Evolutionary conservation across 1,140 invertebrate species (phyloP).

Genomic region (Neodiprion fabricii): DNA sequence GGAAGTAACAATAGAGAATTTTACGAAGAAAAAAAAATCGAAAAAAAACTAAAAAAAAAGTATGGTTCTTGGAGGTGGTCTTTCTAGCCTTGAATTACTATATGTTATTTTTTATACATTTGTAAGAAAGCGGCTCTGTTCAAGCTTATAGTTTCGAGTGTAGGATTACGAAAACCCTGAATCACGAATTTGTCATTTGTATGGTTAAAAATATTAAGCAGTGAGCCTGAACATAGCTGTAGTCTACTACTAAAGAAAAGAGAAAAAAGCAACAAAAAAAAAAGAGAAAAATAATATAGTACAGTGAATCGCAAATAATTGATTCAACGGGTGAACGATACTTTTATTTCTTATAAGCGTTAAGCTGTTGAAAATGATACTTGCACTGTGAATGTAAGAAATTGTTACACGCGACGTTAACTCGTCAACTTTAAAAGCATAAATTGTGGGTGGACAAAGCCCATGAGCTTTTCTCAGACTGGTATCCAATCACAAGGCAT

Average conservation of each 20-base stretch:
- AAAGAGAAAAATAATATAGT: neutral
- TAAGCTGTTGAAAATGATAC: neutral
- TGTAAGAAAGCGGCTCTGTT: constrained; percentile 43
- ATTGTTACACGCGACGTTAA: neutral
- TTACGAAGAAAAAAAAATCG: constrained; percentile 40
- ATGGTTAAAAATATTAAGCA: neutral
- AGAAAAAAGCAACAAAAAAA: too few relatives aligned
- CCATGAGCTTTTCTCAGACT: neutral
- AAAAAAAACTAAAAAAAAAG: constrained; percentile 20
- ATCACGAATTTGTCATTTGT: neutral
- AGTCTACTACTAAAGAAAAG: neutral
- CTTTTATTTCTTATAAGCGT: neutral
- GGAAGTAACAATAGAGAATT: constrained; percentile 53
- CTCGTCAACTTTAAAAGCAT: neutral
- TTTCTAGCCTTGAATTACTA: constrained; percentile 38
- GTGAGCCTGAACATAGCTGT: constrained; percentile 1
- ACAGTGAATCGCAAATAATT: neutral
- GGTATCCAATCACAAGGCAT: neutral
- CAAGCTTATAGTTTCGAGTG: constrained; percentile 33
- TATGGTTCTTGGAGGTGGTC: constrained; percentile 25
- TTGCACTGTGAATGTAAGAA: neutral
- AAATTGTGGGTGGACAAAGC: neutral
- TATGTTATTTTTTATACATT: constrained; percentile 48
- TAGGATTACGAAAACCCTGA: neutral
- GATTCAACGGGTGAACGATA: neutral